Evolutionary conservation across 2,113 vertebrate species (phyloP).

Genomic region (Oncorhynchus mykiss): DNA sequence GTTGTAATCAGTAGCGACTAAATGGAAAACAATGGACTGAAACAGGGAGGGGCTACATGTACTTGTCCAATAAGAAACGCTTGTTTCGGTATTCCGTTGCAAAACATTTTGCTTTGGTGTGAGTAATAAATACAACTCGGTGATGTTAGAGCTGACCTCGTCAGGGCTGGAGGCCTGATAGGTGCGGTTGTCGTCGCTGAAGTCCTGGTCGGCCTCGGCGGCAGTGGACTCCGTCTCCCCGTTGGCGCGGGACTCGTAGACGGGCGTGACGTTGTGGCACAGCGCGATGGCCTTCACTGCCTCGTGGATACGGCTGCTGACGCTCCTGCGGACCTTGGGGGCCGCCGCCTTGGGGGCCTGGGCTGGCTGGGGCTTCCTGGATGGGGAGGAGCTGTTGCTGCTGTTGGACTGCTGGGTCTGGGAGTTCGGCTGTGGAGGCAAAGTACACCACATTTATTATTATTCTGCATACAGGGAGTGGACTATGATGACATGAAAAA

Average conservation of each 20-base stretch:
- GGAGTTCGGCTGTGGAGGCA: constrained; percentile 6
- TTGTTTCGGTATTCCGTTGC: too few species aligned
- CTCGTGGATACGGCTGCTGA: constrained; percentile 90
- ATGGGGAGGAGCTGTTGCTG: constrained; percentile 66
- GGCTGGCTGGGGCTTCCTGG: constrained; percentile 71
- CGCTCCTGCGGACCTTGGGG: constrained; percentile 87
- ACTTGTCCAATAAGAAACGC: too few species aligned
- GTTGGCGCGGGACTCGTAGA: constrained; percentile 81
- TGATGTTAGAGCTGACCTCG: constrained; percentile 76
- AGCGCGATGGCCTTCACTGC: constrained; percentile 93
- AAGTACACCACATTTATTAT: too few species aligned
- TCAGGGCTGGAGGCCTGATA: constrained; percentile 98
- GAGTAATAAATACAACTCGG: background rate
- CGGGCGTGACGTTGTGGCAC: constrained; percentile 96
- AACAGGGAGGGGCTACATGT: too few species aligned
- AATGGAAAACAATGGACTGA: too few species aligned
- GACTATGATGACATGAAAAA: too few species aligned
- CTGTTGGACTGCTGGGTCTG: constrained; percentile 69
- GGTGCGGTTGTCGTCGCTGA: constrained; percentile 89
- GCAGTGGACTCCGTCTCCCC: constrained; percentile 78
- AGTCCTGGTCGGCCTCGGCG: constrained; percentile 92
- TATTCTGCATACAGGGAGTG: too few species aligned
- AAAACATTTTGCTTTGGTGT: too few species aligned
- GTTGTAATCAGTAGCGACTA: too few species aligned
- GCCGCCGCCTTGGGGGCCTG: constrained; percentile 77